Evolutionary conservation across 2,797 vertebrate species (phyloP).

Genomic region (Propithecus perrieri): DNA sequence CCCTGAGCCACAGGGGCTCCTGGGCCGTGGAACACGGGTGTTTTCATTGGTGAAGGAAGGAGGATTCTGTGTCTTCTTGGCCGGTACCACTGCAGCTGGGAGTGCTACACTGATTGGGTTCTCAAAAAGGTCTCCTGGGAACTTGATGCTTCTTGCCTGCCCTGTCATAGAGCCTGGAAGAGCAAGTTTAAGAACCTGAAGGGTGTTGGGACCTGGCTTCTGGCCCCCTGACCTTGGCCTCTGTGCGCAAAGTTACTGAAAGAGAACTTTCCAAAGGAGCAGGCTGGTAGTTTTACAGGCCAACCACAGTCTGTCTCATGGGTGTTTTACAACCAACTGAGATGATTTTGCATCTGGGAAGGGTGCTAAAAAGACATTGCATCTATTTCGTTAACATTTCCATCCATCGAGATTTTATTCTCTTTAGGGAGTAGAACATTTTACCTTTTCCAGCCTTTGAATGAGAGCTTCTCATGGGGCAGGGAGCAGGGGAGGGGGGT

Average conservation of each 20-base stretch:
- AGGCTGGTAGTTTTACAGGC: background rate
- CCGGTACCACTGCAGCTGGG: background rate
- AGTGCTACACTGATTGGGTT: background rate
- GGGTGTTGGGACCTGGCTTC: background rate
- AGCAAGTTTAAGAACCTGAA: background rate
- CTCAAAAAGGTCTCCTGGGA: background rate
- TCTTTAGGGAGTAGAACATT: background rate
- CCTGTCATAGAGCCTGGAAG: background rate
- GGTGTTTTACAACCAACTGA: background rate
- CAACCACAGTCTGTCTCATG: background rate
- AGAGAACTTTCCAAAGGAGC: background rate
- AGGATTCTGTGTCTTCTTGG: background rate
- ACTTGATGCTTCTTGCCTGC: background rate
- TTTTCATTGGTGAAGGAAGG: background rate
- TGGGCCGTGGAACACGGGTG: background rate
- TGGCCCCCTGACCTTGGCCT: background rate
- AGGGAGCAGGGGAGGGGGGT: background rate
- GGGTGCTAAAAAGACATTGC: background rate
- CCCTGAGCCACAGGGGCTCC: background rate
- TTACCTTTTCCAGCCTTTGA: background rate
- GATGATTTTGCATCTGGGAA: background rate
- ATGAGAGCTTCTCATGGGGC: background rate
- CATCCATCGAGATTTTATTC: background rate
- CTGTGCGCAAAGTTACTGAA: background rate
- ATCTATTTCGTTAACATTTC: background rate